phyloP scores from a whole-genome alignment of 2,797 vertebrate genomes.

The Mormyrus proboscirostris region DNA sequence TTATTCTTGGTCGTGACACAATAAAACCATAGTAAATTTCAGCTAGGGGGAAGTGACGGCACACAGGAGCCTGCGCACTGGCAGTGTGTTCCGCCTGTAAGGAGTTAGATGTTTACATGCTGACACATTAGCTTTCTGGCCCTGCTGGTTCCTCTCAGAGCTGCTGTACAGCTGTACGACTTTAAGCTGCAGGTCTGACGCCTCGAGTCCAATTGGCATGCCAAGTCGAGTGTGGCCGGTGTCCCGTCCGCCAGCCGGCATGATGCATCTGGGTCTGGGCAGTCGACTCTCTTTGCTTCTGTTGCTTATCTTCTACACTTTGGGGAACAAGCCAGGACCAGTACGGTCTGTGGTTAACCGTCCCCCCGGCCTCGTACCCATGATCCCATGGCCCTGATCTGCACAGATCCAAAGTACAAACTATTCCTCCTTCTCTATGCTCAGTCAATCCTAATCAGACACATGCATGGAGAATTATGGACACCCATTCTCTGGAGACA shows the following conservation, averaged over 20 bases:
- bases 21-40: neutral
- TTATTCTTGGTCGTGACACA: neutral
- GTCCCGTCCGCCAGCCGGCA: neutral
- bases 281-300: conserved; percentile 6
- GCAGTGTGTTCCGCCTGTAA: neutral
- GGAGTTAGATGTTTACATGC: neutral
- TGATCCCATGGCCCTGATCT: neutral
- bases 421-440: neutral
- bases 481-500: neutral
- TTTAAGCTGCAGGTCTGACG: neutral
- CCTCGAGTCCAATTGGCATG: neutral
- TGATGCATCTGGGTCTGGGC: neutral
- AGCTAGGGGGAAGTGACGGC: neutral
- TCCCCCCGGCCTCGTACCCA: neutral
- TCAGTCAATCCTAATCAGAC: neutral
- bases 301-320: conserved; percentile 33
- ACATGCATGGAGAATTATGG: neutral
- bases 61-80: neutral
- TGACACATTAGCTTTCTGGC: neutral
- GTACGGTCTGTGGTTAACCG: conserved; percentile 49
- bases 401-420: neutral
- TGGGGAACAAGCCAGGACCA: conserved; percentile 6
- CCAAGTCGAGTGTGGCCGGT: neutral
- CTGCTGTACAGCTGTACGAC: neutral
- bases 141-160: neutral